Conservation (phyloP, 2,113 vertebrate species). For the Caretta caretta region DNA sequence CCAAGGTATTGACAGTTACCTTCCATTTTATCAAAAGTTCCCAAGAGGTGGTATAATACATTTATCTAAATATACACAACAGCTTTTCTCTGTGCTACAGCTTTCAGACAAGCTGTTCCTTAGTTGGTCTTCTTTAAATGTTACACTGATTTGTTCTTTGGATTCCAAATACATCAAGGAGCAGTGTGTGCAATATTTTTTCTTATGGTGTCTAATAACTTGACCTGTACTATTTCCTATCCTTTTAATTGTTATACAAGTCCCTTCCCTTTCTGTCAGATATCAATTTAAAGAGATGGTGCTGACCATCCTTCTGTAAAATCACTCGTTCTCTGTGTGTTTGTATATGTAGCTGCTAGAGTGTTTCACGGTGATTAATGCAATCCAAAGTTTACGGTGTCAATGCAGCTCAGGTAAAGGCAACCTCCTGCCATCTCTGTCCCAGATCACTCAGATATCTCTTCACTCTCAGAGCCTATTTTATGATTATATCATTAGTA, state of each 20-base stretch:
- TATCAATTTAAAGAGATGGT: fast-evolving
- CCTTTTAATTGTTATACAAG: not conserved
- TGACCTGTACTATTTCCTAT: not conserved
- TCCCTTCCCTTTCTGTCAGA: not conserved
- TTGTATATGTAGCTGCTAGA: not conserved
- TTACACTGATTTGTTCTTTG: not conserved
- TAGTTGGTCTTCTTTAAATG: not conserved
- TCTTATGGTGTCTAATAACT: not conserved
- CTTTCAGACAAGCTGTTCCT: not conserved
- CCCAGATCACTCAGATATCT: not conserved
- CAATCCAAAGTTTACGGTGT: not conserved
- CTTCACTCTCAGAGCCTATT: not conserved
- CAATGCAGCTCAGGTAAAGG: not conserved
- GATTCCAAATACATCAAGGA: not conserved
- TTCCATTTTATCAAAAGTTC: not conserved
- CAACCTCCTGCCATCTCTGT: not conserved
- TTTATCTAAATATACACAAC: not conserved
- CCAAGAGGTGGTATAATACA: not conserved
- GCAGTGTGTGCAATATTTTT: not conserved
- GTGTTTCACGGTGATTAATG: fast-evolving
- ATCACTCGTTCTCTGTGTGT: not conserved
- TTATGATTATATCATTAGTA: not conserved
- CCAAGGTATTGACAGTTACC: not conserved
- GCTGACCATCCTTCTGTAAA: not conserved
- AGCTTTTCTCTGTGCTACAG: not conserved